These are phyloP conservation scores for Euphydryas editha DNA, from an alignment of 2,888 invertebrate species.

Conservation along the genomic window DNA sequence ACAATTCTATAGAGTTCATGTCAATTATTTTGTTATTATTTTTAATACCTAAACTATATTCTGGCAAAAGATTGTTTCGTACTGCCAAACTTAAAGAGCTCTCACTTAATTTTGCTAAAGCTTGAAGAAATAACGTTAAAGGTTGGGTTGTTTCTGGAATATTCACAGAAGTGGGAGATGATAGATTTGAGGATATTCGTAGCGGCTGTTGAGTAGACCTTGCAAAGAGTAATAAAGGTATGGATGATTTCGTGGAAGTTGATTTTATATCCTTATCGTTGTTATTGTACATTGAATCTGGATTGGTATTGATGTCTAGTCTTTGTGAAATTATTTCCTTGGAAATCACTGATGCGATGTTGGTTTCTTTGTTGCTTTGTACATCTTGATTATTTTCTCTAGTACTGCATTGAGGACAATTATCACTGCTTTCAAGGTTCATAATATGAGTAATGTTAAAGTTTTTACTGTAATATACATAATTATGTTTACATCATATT, in stretches of 20 bases:
- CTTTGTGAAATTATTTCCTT: conserved; percentile 41
- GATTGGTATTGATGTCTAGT: conserved; percentile 28
- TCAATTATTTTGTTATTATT: conserved; percentile 27
- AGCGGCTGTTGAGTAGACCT: conserved; percentile 44
- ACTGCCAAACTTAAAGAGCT: conserved; percentile 50
- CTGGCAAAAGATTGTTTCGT: conserved; percentile 24
- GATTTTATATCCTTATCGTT: conserved; percentile 6
- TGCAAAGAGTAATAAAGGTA: conserved; percentile 47
- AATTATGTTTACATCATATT: background rate
- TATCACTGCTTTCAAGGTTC: conserved; percentile 21
- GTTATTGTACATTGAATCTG: background rate
- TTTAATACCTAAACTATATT: conserved; percentile 8
- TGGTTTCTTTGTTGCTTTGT: conserved; percentile 30
- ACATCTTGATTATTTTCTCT: conserved; percentile 20
- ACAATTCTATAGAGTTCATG: conserved; percentile 52
- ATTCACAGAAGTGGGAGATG: conserved; percentile 48
- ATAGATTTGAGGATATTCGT: conserved; percentile 46
- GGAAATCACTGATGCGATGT: conserved; percentile 33
- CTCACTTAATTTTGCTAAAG: conserved; percentile 64
- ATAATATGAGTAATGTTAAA: conserved; percentile 16
- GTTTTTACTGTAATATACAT: too few species aligned
- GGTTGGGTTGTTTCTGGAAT: conserved; percentile 51
- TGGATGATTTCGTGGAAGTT: conserved; percentile 26
- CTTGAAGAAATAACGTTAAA: conserved; percentile 63
- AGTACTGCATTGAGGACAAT: conserved; percentile 21